Percentiles rank a stretch among this genome's conserved stretches.
These are phyloP conservation scores for Neostethus bicornis DNA, from an alignment of 2,797 vertebrate genomes.

Conservation along the genomic window DNA sequence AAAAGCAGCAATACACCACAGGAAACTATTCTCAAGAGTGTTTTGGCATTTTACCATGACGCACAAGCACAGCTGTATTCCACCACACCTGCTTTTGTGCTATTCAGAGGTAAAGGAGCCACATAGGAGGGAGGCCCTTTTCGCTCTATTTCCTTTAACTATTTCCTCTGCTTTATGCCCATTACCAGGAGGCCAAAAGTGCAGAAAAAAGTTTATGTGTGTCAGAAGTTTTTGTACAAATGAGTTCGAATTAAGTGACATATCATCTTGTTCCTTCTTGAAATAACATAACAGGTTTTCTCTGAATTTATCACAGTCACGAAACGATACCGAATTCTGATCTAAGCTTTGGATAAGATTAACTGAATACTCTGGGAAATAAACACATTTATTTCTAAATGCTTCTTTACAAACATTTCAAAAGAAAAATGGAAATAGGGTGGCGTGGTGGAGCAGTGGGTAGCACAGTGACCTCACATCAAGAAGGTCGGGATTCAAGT, in stretches of 20 bases:
- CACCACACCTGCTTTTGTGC: slow-evolving; percentile 46
- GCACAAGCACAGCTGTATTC: slow-evolving; percentile 71
- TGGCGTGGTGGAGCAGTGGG: too few relatives aligned
- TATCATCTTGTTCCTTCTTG: too few relatives aligned
- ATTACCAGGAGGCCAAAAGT: slow-evolving; percentile 42
- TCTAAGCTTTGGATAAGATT: neutral
- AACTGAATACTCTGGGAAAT: neutral
- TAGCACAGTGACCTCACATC: too few relatives aligned
- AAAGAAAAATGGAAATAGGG: neutral
- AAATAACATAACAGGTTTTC: too few relatives aligned
- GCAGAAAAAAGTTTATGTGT: slow-evolving; percentile 23
- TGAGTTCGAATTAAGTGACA: slow-evolving; percentile 26
- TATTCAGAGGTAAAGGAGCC: slow-evolving; percentile 52
- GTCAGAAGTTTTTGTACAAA: neutral
- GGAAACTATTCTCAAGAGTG: slow-evolving; percentile 60
- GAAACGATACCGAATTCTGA: slow-evolving; percentile 1
- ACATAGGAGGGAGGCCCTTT: slow-evolving; percentile 31
- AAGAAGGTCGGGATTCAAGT: too few relatives aligned
- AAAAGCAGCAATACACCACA: slow-evolving; percentile 28
- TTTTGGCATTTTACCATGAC: slow-evolving; percentile 74
- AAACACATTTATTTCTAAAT: neutral
- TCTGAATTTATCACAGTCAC: slow-evolving; percentile 6
- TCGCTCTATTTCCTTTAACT: slow-evolving; percentile 20
- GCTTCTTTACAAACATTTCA: neutral
- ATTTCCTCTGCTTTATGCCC: slow-evolving; percentile 31